Evolutionary conservation across 2,888 invertebrate genomes (phyloP).

Genomic region (Drosophila lutescens): DNA sequence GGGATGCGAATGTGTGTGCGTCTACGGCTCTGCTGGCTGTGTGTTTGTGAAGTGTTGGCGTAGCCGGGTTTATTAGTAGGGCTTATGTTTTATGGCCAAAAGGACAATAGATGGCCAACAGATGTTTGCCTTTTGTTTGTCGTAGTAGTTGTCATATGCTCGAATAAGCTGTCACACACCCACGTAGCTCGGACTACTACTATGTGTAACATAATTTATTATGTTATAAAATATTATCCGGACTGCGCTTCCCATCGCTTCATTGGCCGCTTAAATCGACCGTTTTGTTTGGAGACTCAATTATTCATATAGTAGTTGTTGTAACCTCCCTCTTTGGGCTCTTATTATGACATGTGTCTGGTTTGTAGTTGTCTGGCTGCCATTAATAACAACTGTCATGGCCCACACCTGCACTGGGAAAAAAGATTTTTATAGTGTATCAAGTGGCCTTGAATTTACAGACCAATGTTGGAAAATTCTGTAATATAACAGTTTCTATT

Average conservation of each 20-base stretch:
- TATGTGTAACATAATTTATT: conserved; percentile 77
- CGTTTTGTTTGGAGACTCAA: conserved; percentile 78
- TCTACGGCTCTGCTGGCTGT: conserved; percentile 26
- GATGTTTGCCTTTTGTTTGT: conserved; percentile 76
- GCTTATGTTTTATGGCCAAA: conserved; percentile 77
- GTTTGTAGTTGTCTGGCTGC: conserved; percentile 69
- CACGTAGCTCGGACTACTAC: conserved; percentile 5
- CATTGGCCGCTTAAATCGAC: conserved; percentile 78
- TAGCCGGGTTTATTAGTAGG: conserved; percentile 76
- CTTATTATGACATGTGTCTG: conserved; percentile 78
- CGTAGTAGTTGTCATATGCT: conserved; percentile 73
- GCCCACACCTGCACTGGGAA: conserved; percentile 29
- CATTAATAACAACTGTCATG: conserved; percentile 79
- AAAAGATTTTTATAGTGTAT: background rate
- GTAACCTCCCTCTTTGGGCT: conserved; percentile 17
- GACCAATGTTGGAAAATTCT: no score
- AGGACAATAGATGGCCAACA: conserved; percentile 77
- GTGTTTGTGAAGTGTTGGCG: conserved; percentile 60
- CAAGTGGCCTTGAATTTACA: no score
- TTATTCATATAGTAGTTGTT: conserved; percentile 69
- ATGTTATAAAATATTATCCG: conserved; percentile 80
- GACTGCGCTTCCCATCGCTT: conserved; percentile 56
- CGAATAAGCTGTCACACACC: conserved; percentile 75
- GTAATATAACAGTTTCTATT: no score
- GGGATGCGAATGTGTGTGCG: conserved; percentile 6